Evolutionary conservation across 2,888 invertebrate species (phyloP), one percentile per base, ranked within the genome.

Genomic region (Campoplex nolae): DNA sequence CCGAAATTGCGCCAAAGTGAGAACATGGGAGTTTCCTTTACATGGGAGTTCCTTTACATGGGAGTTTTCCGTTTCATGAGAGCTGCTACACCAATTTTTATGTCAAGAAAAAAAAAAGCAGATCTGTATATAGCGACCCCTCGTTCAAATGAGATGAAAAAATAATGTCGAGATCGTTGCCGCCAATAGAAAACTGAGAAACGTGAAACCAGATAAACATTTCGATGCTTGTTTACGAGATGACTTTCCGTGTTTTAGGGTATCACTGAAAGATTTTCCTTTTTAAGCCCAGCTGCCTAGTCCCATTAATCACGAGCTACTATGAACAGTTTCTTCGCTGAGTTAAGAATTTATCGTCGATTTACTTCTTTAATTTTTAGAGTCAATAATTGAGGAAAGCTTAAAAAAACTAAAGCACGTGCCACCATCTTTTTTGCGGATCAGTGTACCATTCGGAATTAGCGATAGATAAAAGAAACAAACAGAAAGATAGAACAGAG

Each of bases 1-100:
- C 92, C 93, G 92, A 92, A 92, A 92, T 90, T 87, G 71, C 88
- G 89, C 70, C 84, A 80, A 87, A 88, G 87, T 85, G 56, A 85
- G 89, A 89, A 90, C 84, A 87, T 42, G 77, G 28, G 70, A 32
- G 56, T 32, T 76, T 32, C 23, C 45, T 35, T n/a, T 74, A 2
- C 23, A 80, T 78, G 81, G 76, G 67, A 62, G 75, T 84, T 79
- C 23, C 45, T 35, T n/a, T 74, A 2, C 23, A 80, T 78, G 81
- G 76, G 67, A 62, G 75, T 84, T 79, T n/a, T n/a, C n/a, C 38
- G 62, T 80, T 78, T 35, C 58, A 42, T 42, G 16, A 42, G 9
- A 9, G 42, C 9, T 42, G 42, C 42, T 42, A 42, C 38, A 38
- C 6, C 6, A 4, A 9, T 42, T 42, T 42, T 9, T 9, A 3